phyloP scores from a whole-genome alignment of 2,888 invertebrate species.

The Nemoura dubitans region DNA sequence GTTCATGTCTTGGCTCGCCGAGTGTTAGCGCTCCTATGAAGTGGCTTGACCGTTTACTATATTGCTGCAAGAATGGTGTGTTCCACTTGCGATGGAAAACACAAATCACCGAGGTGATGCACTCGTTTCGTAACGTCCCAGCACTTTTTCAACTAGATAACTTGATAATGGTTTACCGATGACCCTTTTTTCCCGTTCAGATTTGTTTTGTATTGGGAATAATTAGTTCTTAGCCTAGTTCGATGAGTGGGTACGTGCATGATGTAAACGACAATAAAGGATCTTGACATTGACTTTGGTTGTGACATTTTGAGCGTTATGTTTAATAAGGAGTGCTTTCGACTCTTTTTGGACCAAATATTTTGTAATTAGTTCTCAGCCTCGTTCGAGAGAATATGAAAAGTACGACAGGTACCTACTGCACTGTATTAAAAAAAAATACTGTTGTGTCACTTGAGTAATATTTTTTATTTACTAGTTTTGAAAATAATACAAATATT shows the following conservation, averaged over 20 bases:
- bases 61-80: not conserved
- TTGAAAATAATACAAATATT: too few relatives aligned
- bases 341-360: too few relatives aligned
- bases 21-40: too few relatives aligned
- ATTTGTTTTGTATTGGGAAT: not conserved
- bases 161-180: not conserved
- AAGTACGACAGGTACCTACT: too few relatives aligned
- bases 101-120: not conserved
- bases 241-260: not conserved
- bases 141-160: not conserved
- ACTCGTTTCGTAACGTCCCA: not conserved
- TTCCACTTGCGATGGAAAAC: not conserved
- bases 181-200: not conserved
- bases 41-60: not conserved
- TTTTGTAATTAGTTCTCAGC: too few relatives aligned
- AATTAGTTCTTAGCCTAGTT: not conserved
- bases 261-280: not conserved
- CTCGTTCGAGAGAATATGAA: too few relatives aligned
- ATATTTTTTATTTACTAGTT: too few relatives aligned
- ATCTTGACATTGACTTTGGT: not conserved
- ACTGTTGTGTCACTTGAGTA: too few relatives aligned
- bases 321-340: too few relatives aligned
- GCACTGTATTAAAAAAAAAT: too few relatives aligned
- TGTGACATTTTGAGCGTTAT: too few relatives aligned
- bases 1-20: too few relatives aligned